Evolutionary conservation across 2,888 invertebrate species (phyloP).

Genomic region (Didymodactylos carnosus): DNA sequence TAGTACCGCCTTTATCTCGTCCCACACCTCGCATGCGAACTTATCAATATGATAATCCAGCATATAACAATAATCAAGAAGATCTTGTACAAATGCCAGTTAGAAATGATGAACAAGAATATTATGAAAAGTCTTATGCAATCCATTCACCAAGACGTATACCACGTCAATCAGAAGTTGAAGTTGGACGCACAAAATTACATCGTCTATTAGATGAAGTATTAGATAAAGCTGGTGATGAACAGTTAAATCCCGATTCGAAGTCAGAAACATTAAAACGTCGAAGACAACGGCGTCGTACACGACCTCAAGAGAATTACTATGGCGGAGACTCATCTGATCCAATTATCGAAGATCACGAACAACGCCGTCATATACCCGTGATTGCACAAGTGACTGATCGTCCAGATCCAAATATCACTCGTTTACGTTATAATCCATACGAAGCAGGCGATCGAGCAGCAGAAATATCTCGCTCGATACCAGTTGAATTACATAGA

Average conservation of each 20-base stretch:
- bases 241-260: background rate
- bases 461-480: background rate
- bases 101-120: background rate
- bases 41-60: background rate
- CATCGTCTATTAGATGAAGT: background rate
- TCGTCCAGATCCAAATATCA: background rate
- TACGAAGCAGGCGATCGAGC: background rate
- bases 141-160: background rate
- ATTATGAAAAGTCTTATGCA: background rate
- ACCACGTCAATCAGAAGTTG: background rate
- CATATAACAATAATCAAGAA: background rate
- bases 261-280: background rate
- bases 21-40: too few relatives aligned
- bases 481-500: background rate
- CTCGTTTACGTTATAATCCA: background rate
- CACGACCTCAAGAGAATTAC: too few relatives aligned
- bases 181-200: background rate
- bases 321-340: background rate
- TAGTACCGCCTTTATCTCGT: too few relatives aligned
- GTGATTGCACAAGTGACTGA: background rate
- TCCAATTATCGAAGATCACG: background rate
- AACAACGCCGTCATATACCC: background rate
- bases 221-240: background rate
- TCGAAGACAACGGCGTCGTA: background rate
- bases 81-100: background rate